Conservation (phyloP, 2,113 vertebrate species). For the Microcebus lehilahytsara region DNA sequence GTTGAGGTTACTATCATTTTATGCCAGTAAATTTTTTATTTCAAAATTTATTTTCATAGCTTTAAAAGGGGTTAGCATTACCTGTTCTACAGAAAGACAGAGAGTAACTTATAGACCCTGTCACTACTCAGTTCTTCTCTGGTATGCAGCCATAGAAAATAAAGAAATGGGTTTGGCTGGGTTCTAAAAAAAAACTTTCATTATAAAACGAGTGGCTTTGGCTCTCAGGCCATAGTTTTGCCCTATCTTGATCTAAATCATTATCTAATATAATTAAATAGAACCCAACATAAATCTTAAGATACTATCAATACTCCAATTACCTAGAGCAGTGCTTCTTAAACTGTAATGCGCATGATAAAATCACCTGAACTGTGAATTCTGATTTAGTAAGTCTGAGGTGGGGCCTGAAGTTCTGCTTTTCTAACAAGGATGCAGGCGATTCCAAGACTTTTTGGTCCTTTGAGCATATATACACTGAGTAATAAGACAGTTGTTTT, state of each 20-base stretch:
- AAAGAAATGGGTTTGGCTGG: not conserved
- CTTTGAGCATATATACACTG: not conserved
- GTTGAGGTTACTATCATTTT: not conserved
- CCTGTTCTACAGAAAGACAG: not conserved
- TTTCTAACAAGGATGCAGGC: not conserved
- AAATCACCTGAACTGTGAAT: not conserved
- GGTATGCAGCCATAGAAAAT: not conserved
- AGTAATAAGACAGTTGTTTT: not conserved
- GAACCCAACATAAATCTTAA: not conserved
- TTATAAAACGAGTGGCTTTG: not conserved
- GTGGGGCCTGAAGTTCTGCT: not conserved
- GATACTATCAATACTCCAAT: not conserved
- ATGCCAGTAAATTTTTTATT: not conserved
- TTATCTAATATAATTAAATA: not conserved
- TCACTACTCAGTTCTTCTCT: not conserved
- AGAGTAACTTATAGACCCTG: not conserved
- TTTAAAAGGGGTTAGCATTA: not conserved
- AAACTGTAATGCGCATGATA: not conserved
- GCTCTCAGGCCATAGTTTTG: not conserved
- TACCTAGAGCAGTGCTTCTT: not conserved
- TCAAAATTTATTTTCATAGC: slow-evolving; percentile 38
- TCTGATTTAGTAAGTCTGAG: not conserved
- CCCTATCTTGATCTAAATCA: not conserved
- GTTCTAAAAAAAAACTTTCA: not conserved
- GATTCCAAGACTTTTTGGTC: not conserved